Base-by-base conservation (phyloP, 2,113 vertebrate species). In the Oxyruncus cristatus region DNA sequence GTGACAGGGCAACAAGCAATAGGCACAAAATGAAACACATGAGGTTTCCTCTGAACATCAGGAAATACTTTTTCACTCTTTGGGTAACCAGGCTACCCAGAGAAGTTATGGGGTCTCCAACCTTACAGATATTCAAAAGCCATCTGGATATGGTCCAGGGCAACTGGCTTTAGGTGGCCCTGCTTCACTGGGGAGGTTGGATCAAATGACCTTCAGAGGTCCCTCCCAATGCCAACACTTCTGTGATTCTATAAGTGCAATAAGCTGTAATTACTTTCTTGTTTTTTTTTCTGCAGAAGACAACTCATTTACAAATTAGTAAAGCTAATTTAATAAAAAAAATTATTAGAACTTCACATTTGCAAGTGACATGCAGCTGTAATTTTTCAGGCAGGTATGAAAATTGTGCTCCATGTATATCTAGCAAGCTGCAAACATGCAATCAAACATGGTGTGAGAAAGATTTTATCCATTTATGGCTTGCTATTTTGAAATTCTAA, bases 401-500 rank as follows among this genome's bases (percentile, higher is more conserved):
- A 53, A 52, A 15, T 81, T 85, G 24, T 75, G 8, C 10, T 93
- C 20, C 22, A 18, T 61, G 23, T n/a, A 9, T 56, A 78, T 66
- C 33, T 67, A 80, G n/a, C 44, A 90, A 81, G 59, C 22, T 85
- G 46, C 27, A 93, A 73, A 92, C 37, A 85, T 15, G 14, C 15
- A 86, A 41, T 92, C 55, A 84, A 77, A 78, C 23, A 46, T 2
- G 2, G 30, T 47, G 80, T 70, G 62, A 95, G 53, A 76, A 94
- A 92, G 11, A 47, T 63, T 80, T 88, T 92, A 46, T 75, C 58
- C 28, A 66, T 92, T 94, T 92, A 56, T 82, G 62, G 19, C 21
- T 92, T 83, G 32, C 47, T 93, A 33, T 89, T 95, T 87, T 88
- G 63, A 97, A 96, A 95, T 96, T 89, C 82, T 94, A 90, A 92